Conservation (phyloP, 64 coral and sea anemone species). For the Astreopora myriophthalma region DNA sequence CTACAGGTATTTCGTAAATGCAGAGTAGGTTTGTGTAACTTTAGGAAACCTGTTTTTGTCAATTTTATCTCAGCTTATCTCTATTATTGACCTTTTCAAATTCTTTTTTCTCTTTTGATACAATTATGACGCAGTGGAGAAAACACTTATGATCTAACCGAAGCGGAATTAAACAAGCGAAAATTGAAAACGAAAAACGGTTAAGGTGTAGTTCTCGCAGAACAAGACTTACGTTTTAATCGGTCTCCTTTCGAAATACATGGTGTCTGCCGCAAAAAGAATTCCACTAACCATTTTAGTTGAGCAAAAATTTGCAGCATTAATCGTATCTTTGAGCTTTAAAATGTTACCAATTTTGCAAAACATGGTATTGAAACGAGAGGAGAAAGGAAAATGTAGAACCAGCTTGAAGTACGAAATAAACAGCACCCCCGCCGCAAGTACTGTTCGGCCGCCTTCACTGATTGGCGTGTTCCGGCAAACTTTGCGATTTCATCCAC, state of each 20-base stretch:
- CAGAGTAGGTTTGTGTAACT: not conserved
- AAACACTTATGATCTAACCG: conserved; percentile 1
- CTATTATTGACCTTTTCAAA: not conserved
- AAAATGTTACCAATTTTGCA: too few species aligned
- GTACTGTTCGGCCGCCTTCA: too few species aligned
- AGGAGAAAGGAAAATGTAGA: too few species aligned
- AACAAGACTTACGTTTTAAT: not conserved
- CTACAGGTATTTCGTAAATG: conserved; percentile 22
- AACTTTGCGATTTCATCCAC: too few species aligned
- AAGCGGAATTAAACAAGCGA: not conserved
- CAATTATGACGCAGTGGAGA: not conserved
- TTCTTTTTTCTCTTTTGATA: not conserved
- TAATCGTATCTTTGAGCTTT: too few species aligned
- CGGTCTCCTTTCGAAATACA: not conserved
- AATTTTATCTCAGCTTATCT: not conserved
- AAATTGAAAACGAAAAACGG: not conserved
- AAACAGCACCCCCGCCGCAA: too few species aligned
- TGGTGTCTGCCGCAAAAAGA: not conserved
- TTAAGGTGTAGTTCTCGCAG: not conserved
- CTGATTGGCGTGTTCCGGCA: too few species aligned
- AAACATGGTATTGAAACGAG: too few species aligned
- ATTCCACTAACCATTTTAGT: too few species aligned
- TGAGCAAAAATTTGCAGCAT: too few species aligned
- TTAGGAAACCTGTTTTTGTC: not conserved
- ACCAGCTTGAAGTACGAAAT: too few species aligned